phyloP scores from a whole-genome alignment of 2,888 invertebrate species.

The Metopia argyrocephala region DNA sequence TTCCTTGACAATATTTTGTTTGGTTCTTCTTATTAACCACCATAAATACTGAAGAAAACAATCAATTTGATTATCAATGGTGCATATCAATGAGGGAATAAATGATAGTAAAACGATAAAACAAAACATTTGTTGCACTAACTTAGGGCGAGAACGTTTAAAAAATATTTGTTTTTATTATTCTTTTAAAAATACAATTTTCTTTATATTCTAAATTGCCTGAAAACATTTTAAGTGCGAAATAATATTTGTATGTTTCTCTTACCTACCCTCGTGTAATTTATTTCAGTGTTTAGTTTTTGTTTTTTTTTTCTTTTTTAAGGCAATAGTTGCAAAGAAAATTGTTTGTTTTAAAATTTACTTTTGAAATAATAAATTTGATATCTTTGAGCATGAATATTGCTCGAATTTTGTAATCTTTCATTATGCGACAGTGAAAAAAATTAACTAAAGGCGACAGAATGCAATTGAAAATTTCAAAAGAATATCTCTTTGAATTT shows the following conservation, averaged over 20 bases:
- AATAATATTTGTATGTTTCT: too few species aligned
- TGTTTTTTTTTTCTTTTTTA: not conserved
- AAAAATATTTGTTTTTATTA: too few species aligned
- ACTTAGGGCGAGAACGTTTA: too few species aligned
- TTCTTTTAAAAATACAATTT: too few species aligned
- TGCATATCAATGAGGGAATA: conserved; percentile 27
- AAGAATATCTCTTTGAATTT: not conserved
- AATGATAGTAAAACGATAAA: conserved; percentile 38
- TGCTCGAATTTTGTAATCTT: not conserved
- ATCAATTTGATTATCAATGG: conserved; percentile 65
- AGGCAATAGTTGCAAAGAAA: not conserved
- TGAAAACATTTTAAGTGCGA: too few species aligned
- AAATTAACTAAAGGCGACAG: not conserved
- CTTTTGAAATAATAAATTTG: conserved; percentile 27
- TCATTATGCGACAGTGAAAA: conserved; percentile 16
- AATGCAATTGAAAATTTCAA: not conserved
- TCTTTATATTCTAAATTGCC: too few species aligned
- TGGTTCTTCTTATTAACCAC: conserved; percentile 41
- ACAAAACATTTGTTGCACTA: too few species aligned
- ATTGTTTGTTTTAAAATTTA: conserved; percentile 43
- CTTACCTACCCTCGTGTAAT: too few species aligned
- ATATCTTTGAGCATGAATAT: conserved; percentile 14
- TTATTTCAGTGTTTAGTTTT: not conserved
- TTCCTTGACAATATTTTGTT: not conserved
- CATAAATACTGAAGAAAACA: conserved; percentile 47